These are phyloP conservation scores for Alectoris magna DNA, from an alignment of 2,797 vertebrate genomes.

Conservation along the genomic window DNA sequence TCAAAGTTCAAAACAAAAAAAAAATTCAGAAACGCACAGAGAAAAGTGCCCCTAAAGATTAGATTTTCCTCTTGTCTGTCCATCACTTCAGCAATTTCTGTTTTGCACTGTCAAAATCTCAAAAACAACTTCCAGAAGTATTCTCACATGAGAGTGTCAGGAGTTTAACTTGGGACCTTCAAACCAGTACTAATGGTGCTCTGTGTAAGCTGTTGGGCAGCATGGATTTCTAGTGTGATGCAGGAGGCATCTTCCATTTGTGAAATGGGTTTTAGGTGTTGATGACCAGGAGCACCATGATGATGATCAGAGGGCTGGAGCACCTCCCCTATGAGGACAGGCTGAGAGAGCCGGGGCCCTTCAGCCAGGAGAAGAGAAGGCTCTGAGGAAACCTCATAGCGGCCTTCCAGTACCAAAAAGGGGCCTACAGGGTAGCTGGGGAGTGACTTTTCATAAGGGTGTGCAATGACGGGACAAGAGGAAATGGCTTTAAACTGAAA, in stretches of 20 bases:
- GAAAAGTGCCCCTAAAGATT: background rate
- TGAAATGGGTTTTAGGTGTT: background rate
- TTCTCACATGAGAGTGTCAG: background rate
- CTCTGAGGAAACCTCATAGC: no score
- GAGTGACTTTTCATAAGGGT: no score
- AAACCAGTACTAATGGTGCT: background rate
- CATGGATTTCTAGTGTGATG: rapidly evolving
- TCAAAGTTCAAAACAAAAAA: background rate
- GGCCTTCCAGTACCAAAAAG: no score
- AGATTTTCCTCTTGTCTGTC: background rate
- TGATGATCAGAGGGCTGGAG: no score
- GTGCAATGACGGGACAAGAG: no score
- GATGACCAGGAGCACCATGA: background rate
- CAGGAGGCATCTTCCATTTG: background rate
- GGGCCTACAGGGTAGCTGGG: no score
- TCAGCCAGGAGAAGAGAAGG: no score
- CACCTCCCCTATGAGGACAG: no score
- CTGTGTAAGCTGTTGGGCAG: background rate
- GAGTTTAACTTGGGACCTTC: background rate
- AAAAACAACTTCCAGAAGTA: background rate
- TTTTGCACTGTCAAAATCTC: background rate
- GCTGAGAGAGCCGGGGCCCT: no score
- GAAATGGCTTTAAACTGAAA: no score
- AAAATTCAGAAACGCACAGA: background rate
- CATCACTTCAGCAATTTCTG: background rate